A percentile compares a stretch with the other conserved stretches of the same genome.
phyloP scores from a whole-genome alignment of 2,888 invertebrate species.

The Megamerina dolium region DNA sequence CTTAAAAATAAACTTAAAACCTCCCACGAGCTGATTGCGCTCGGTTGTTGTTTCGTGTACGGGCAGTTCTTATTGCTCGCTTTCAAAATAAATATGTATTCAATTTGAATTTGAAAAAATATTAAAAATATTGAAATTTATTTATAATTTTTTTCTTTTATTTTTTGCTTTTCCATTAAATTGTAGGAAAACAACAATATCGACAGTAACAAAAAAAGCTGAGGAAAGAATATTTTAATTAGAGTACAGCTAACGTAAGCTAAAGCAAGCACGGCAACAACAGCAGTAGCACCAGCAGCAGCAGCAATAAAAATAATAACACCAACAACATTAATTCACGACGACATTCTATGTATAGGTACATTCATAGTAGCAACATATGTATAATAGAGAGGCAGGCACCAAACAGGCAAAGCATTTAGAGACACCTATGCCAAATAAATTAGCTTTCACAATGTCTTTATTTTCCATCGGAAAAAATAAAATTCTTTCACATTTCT shows the following conservation, averaged over 20 bases:
- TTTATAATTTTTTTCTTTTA: too few species aligned
- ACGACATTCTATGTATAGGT: background rate
- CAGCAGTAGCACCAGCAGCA: constrained; percentile 5
- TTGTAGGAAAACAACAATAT: constrained; percentile 10
- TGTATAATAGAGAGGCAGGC: constrained; percentile 6
- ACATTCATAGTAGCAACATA: background rate
- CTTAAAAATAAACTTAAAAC: constrained; percentile 27
- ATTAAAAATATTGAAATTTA: too few species aligned
- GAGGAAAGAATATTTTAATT: constrained; percentile 38
- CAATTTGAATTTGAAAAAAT: constrained; percentile 19
- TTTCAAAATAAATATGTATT: too few species aligned
- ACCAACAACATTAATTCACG: background rate
- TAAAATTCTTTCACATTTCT: constrained; percentile 31
- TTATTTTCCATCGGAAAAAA: too few species aligned
- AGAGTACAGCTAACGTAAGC: constrained; percentile 24
- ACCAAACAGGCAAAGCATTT: background rate
- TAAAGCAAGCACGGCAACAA: constrained; percentile 7
- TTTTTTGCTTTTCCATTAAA: too few species aligned
- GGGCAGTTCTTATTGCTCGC: too few species aligned
- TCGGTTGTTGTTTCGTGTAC: too few species aligned
- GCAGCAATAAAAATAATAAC: background rate
- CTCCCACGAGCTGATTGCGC: constrained; percentile 33
- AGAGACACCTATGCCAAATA: constrained; percentile 30
- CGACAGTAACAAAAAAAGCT: constrained; percentile 16
- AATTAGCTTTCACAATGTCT: constrained; percentile 35